Evolutionary conservation across 2,888 invertebrate species (phyloP).

Genomic region (Melieria picta): DNA sequence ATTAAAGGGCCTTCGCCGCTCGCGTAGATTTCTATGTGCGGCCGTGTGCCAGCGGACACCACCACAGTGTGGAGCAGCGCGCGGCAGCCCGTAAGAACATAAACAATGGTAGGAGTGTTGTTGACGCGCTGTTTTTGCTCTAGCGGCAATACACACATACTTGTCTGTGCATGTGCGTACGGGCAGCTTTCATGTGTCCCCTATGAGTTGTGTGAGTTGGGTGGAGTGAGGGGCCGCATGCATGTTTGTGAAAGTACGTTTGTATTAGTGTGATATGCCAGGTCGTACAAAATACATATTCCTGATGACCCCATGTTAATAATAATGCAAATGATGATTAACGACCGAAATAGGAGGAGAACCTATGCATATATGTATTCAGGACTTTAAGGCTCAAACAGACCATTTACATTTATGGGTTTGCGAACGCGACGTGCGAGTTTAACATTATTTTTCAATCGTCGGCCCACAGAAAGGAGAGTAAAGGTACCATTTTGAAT

Average conservation of each 20-base stretch:
- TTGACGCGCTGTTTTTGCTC: not conserved
- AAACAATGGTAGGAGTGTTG: not conserved
- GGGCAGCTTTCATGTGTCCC: too few relatives aligned
- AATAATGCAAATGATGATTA: slow-evolving; percentile 57
- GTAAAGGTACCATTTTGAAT: too few relatives aligned
- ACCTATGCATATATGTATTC: not conserved
- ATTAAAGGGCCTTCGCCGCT: too few relatives aligned
- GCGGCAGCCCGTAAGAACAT: too few relatives aligned
- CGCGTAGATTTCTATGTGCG: too few relatives aligned
- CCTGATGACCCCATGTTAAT: slow-evolving; percentile 44
- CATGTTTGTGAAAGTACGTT: slow-evolving; percentile 20
- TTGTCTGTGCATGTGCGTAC: not conserved
- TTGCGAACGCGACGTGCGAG: too few relatives aligned
- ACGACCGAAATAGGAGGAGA: slow-evolving; percentile 43
- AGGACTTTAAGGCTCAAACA: too few relatives aligned
- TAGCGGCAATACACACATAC: slow-evolving; percentile 13
- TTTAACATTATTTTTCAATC: too few relatives aligned
- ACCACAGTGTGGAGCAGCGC: too few relatives aligned
- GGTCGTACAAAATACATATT: not conserved
- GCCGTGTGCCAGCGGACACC: too few relatives aligned
- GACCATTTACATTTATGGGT: too few relatives aligned
- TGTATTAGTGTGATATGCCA: not conserved
- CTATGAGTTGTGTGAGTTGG: not conserved
- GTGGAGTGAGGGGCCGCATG: slow-evolving; percentile 20
- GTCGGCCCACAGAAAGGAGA: too few relatives aligned